Base-by-base conservation (phyloP, 2,113 vertebrate species). In the Oceanodroma tethys region DNA sequence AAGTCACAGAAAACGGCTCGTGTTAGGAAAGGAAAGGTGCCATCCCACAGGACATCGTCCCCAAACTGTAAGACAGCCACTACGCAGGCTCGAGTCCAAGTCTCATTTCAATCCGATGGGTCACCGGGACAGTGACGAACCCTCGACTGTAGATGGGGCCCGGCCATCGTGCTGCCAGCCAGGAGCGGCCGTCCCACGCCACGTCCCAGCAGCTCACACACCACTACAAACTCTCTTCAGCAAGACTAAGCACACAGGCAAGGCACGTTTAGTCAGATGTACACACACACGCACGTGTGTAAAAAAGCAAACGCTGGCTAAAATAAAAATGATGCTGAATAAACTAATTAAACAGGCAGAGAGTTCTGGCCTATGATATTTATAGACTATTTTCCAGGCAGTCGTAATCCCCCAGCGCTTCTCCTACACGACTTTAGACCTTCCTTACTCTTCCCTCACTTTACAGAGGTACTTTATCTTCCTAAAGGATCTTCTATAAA, bases 251-350 rank as follows among this genome's bases (percentile, higher is more conserved):
- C 97, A 97, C 97, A 87, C 96, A 95, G 80, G 95, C 97, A 98
- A 98, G 98, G 98, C 98, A 98, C 98, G 87, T 97, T 97, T 53
- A 98, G 86, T 95, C 76, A 43, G 89, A 68, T 79, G 92, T 13
- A 80, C 81, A 79, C 90, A 92, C 96, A 75, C 89, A 27, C 10
- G 1, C 13, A 1, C 5, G 88, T 50, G 86, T 67, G 79, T 91
- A 89, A 80, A 97, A 97, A 96, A 98, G 97, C 97, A 96, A 98
- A 95, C 32, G 96, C 97, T 92, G 94, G 95, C 97, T 42, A 74
- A 95, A 92, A 86, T 22, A 7, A 32, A 32, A 96, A 4, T 4
- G 47, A 78, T n/a, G 67, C 79, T n/a, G 63, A 96, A 95, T 20
- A 95, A 93, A 93, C 50, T 58, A 80, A 94, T 83, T 81, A 63